Base-by-base conservation (phyloP, 2,797 vertebrate species). In the Megalops cyprinoides region DNA sequence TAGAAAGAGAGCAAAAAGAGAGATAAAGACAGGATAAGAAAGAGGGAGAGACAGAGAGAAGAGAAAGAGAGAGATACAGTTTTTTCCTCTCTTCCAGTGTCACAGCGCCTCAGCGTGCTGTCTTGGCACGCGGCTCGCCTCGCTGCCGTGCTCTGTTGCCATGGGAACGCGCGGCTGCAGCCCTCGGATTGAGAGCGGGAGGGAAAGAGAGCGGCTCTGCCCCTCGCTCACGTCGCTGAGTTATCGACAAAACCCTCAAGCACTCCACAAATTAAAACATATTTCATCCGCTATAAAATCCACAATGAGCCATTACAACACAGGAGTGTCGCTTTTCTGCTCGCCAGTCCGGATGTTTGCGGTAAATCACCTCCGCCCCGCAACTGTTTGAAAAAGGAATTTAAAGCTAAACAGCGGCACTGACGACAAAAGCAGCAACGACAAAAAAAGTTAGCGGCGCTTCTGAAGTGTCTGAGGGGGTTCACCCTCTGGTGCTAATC, bases 61-160 rank as follows among this genome's bases (percentile, higher is more conserved):
- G 8, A 44, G 51, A 18, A 37, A 12, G n/a, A 25, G 0, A 58
- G 39, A 37, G 42, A 28, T n/a, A 77, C 6, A 46, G 55, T 42
- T 51, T 62, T 20, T 67, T 74, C 71, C n/a, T 76, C 51, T n/a
- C 44, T 62, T 15, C 6, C 44, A 6, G 39, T 62, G 51, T 73
- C 75, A 44, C 44, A 71, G 87, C 80, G 82, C 85, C 80, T 74
- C 79, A 56, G 53, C 39, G 3, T 55, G 78, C 77, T 71, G 81
- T 77, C 79, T 80, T 86, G 84, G 85, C 25, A 81, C 85, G 86
- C 82, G 84, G 44, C 77, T 87, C 49, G 81, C 77, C 74, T 85
- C 25, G 76, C 81, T 91, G 91, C 90, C 90, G 82, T 56, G 55
- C 76, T 81, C 62, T 31, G 93, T 95, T 93, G 90, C 93, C 89